These are phyloP conservation scores for Oophaga pumilio DNA, from an alignment of 2,113 vertebrate species.

Conservation along the genomic window DNA sequence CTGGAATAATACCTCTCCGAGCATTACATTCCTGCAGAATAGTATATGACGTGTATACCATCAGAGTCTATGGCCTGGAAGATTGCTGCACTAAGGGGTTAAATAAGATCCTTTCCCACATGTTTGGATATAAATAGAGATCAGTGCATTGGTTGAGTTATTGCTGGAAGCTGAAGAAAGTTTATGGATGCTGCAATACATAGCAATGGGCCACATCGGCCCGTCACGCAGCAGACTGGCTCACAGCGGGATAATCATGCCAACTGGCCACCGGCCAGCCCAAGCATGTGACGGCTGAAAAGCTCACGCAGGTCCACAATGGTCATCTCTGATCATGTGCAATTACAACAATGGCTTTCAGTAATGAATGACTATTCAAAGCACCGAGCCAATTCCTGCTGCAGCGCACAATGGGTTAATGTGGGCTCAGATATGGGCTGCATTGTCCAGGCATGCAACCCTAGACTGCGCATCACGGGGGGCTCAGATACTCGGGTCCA, in stretches of 20 bases:
- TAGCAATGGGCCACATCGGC: not conserved
- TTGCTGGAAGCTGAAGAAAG: not conserved
- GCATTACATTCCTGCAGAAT: too few species aligned
- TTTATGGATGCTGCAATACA: not conserved
- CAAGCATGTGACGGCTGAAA: conserved; percentile 26
- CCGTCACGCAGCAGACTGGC: not conserved
- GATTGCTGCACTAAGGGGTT: too few species aligned
- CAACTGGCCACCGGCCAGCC: conserved; percentile 1
- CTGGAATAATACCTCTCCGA: too few species aligned
- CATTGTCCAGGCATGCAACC: not conserved
- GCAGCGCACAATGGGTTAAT: not conserved
- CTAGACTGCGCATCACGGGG: too few species aligned
- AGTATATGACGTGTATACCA: too few species aligned
- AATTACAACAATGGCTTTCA: conserved; percentile 12
- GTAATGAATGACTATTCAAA: not conserved
- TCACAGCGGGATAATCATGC: not conserved
- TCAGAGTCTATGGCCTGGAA: too few species aligned
- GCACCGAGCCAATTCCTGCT: not conserved
- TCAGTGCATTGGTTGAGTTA: not conserved
- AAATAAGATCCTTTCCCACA: not conserved
- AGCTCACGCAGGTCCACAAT: conserved; percentile 27
- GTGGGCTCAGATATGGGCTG: not conserved
- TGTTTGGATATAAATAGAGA: not conserved
- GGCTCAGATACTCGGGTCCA: not conserved
- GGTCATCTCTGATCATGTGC: conserved; percentile 45